Base-by-base conservation (phyloP, 2,797 vertebrate genomes). In the Centroberyx gerrardi region DNA sequence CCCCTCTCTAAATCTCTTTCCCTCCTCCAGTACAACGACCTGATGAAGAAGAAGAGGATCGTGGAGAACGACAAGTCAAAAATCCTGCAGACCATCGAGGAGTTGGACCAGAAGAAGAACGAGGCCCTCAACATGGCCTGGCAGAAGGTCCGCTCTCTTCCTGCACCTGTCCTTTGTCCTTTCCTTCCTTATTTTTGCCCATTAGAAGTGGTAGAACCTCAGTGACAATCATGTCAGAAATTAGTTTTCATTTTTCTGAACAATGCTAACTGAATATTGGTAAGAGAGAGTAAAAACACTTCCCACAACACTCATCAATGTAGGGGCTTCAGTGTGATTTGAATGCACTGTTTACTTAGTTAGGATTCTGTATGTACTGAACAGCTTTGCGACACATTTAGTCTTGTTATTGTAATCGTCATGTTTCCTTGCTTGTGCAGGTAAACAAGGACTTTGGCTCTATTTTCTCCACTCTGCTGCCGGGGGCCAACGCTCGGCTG, bases 371-470 rank as follows among this genome's bases (percentile, higher is more conserved):
- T 13, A 40, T 40, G 38, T 9, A 8, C 38, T 40, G 9, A 40
- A 40, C 38, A 40, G 38, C 8, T 13, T 14, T 44, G 40, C 10
- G 10, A 10, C 40, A 44, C 40, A 13, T 44, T 44, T 13, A 13
- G 10, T 44, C 13, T 40, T 40, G 38, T 40, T 14, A 13, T 14
- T 13, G 8, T 14, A 61, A 22, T 27, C 3, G 31, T 12, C 28
- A 18, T 4, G 12, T 22, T n/a, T 33, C 36, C 13, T 28, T 38
- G 49, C 8, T 36, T 64, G 72, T 70, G 31, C 52, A 99, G 98
- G 98, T 99, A 18, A 99, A 99, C 92, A 95, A 96, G 80, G 98
- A 99, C 90, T 98, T 99, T 69, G 96, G 97, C 54, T 98, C 98
- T 7, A 99, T 99, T 86, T 99, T 99, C 93, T 98, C 97, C 75